phyloP scores from a whole-genome alignment of 2,113 vertebrate species.

The Leptodactylus fuscus region DNA sequence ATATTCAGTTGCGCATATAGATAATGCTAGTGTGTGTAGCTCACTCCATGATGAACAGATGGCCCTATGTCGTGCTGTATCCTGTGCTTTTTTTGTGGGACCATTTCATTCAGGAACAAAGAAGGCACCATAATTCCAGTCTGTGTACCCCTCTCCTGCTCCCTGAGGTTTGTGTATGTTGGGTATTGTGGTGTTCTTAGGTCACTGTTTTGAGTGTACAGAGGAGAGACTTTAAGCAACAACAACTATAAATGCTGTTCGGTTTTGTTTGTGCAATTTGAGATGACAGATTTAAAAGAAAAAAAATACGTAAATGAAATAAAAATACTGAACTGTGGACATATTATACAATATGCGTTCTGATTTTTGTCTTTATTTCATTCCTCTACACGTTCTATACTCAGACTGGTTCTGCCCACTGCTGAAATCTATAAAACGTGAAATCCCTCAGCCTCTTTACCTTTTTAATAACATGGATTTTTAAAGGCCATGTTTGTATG shows the following conservation, averaged over 20 bases:
- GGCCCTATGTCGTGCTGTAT: conserved; percentile 87
- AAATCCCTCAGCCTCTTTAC: too few species aligned
- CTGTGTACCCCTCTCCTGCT: conserved; percentile 84
- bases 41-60: conserved; percentile 87
- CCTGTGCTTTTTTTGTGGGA: conserved; percentile 87
- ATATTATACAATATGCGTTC: conserved; percentile 69
- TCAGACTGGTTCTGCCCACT: background rate
- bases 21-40: conserved; percentile 83
- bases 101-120: conserved; percentile 88
- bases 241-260: conserved; percentile 78
- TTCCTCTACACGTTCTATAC: background rate
- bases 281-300: conserved; percentile 80
- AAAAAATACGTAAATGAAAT: conserved; percentile 64
- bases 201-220: conserved; percentile 92
- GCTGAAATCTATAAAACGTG: too few species aligned
- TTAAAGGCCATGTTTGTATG: too few species aligned
- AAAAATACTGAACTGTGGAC: conserved; percentile 87
- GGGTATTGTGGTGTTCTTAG: conserved; percentile 97
- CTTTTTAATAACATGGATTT: too few species aligned
- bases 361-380: background rate
- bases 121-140: conserved; percentile 82
- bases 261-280: conserved; percentile 85
- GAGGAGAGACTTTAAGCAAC: conserved; percentile 83
- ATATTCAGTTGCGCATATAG: conserved; percentile 84
- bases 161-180: conserved; percentile 94